Evolutionary conservation across 2,113 vertebrate genomes (phyloP).

Genomic region (Pedetes capensis): DNA sequence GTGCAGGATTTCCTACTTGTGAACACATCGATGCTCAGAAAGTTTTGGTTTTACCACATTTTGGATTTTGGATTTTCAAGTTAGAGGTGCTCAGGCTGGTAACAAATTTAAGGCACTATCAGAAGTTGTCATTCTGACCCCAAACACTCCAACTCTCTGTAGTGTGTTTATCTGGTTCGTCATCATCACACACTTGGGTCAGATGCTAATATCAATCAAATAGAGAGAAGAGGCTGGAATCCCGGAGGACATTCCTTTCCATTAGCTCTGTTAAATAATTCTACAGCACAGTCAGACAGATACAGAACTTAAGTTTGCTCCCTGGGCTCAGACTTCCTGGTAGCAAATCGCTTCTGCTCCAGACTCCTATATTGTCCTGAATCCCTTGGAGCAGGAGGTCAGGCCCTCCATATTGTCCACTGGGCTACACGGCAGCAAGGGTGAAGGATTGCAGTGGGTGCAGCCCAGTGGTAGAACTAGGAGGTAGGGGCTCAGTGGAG

Average conservation of each 20-base stretch:
- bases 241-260: not conserved
- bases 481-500: not conserved
- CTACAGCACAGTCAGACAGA: not conserved
- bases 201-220: conserved; percentile 27
- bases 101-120: not conserved
- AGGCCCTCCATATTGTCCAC: not conserved
- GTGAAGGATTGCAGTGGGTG: not conserved
- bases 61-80: not conserved
- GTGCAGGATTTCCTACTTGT: not conserved
- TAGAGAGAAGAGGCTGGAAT: not conserved
- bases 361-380: not conserved
- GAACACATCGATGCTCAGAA: not conserved
- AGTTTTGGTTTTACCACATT: not conserved
- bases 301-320: not conserved
- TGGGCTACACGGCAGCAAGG: not conserved
- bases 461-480: not conserved
- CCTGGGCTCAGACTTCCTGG: conserved; percentile 11
- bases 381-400: not conserved
- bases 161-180: not conserved
- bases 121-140: not conserved
- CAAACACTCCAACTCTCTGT: not conserved
- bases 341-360: not conserved
- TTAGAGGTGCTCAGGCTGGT: not conserved
- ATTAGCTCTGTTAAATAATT: conserved; percentile 59
- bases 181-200: not conserved